Base-by-base conservation (phyloP, 2,113 vertebrate species). In the Tachuris rubrigastra region DNA sequence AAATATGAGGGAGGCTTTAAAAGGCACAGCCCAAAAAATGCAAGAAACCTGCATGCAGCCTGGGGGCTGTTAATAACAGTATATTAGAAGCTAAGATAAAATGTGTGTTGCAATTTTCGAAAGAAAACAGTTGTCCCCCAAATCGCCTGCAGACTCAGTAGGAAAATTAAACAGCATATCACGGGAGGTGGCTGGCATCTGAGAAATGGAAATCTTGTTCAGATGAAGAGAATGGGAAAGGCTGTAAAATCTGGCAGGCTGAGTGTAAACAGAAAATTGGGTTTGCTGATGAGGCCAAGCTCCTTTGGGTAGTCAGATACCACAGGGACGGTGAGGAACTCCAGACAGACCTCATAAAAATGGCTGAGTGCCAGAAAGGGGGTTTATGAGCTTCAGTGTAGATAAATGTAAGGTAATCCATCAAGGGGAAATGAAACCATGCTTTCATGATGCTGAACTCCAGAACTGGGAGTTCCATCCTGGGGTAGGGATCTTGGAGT, bases 291-390 rank as follows among this genome's bases (percentile, higher is more conserved):
- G 65, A 85, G 89, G 25, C 72, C 53, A 83, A 67, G 33, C 20
- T 93, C 28, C 27, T 92, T 52, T 55, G 56, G 42, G 60, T 75
- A 75, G 60, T 67, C 35, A 67, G 15, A 56, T 59, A 52, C 50
- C 65, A 52, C 1, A 3, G 3, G 4, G 47, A 59, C 33, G 30
- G 35, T 89, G 79, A 95, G 24, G 47, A 71, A 63, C 79, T 89
- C 72, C 89, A 92, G 88, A 75, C 85, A 85, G 56, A 86, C 47
- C 73, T 90, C 91, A 47, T 93, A 81, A 93, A 96, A 93, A 84
- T 89, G 76, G 37, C 59, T 67, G 42, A 90, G 68, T 71, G 59
- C 81, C 60, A 81, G 50, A 87, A 86, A 35, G 1, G 0, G 22
- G 72, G 8, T 60, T 71, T 27, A 44, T 0, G 2, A 81, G 33